Evolutionary conservation across 2,113 vertebrate species (phyloP).

Genomic region (Vidua chalybeata): DNA sequence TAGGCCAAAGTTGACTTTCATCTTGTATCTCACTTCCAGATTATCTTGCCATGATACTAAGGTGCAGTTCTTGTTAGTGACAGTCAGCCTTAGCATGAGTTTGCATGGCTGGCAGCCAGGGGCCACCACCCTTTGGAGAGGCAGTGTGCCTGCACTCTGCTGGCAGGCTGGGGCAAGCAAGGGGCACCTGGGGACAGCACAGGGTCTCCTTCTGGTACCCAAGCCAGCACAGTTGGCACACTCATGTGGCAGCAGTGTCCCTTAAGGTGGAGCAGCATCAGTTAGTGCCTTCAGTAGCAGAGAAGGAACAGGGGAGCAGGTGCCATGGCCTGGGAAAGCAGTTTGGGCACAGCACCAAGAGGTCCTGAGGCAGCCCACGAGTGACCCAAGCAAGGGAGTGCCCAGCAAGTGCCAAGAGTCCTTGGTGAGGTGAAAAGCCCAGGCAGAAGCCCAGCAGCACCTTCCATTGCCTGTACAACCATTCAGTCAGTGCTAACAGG

Average conservation of each 20-base stretch:
- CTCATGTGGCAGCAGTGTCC: neutral
- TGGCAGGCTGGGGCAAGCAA: too few species aligned
- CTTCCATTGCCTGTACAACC: rapidly evolving
- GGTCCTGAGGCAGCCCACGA: neutral
- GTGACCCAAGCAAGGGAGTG: neutral
- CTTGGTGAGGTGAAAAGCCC: neutral
- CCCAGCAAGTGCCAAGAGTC: neutral
- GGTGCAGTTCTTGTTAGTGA: neutral
- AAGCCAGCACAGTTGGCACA: neutral
- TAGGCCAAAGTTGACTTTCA: neutral
- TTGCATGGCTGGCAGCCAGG: neutral
- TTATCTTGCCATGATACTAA: neutral
- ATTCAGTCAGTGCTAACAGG: neutral
- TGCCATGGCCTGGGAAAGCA: neutral
- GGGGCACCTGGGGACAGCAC: neutral
- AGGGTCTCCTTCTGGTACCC: neutral
- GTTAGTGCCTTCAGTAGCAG: neutral
- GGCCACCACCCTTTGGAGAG: neutral
- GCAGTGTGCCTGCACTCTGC: neutral
- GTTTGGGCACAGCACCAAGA: rapidly evolving
- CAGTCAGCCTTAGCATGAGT: neutral
- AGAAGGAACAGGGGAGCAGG: neutral
- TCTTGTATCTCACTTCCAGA: neutral
- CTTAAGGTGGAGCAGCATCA: neutral
- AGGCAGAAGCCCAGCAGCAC: neutral